phyloP scores from a whole-genome alignment of 2,888 invertebrate species.

The Orthosia gracilis region DNA sequence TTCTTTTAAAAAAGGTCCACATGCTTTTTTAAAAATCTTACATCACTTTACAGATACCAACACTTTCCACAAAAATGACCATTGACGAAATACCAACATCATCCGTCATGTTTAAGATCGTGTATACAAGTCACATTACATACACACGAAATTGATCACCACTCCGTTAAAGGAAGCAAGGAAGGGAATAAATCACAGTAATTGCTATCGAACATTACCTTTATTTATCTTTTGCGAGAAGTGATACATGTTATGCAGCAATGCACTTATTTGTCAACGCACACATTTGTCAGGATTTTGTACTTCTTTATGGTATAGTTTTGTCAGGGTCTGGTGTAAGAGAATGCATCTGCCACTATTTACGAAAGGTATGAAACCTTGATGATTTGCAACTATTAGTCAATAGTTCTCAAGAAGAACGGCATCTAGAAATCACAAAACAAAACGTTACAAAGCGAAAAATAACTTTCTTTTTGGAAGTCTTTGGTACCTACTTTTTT shows the following conservation, averaged over 20 bases:
- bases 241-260: constrained; percentile 53
- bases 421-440: no score
- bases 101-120: constrained; percentile 45
- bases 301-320: neutral
- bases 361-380: no score
- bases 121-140: constrained; percentile 57
- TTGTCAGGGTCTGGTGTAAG: neutral
- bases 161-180: constrained; percentile 31
- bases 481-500: no score
- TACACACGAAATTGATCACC: constrained; percentile 46
- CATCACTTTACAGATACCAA: constrained; percentile 7
- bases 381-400: no score
- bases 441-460: no score
- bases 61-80: constrained; percentile 28
- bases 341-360: no score
- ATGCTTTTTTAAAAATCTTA: neutral
- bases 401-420: no score
- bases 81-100: constrained; percentile 13
- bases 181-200: constrained; percentile 57
- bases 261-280: constrained; percentile 61
- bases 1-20: no score
- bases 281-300: constrained; percentile 29
- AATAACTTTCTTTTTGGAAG: no score
- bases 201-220: constrained; percentile 57
- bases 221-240: constrained; percentile 45